These are phyloP conservation scores for Cotesia glomerata DNA, from an alignment of 1,140 invertebrate genomes.

Conservation along the genomic window DNA sequence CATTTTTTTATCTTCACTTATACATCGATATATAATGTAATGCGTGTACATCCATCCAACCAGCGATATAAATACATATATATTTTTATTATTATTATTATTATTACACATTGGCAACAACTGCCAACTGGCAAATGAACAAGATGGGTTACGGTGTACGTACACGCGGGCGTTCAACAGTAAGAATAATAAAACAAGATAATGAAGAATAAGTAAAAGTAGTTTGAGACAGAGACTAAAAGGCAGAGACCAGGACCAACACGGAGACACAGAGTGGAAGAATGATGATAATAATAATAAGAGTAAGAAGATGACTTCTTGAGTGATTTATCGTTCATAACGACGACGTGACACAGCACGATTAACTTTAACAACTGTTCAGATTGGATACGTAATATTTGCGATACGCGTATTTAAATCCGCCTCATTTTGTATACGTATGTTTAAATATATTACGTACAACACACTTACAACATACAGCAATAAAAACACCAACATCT, in stretches of 20 bases:
- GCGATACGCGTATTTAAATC: slow-evolving; percentile 8
- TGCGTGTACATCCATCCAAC: no score
- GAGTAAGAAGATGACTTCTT: background rate
- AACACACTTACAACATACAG: no score
- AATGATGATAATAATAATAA: background rate
- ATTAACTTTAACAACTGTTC: slow-evolving; percentile 22
- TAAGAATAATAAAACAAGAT: no score
- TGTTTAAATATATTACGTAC: background rate
- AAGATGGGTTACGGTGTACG: background rate
- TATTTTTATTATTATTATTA: background rate
- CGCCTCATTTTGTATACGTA: background rate
- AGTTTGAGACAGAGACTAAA: no score
- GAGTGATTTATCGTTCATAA: slow-evolving; percentile 33
- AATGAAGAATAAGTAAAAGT: no score
- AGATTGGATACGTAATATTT: slow-evolving; percentile 16
- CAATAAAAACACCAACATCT: no score
- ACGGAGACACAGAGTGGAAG: background rate
- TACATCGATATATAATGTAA: background rate
- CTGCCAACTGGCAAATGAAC: slow-evolving; percentile 7
- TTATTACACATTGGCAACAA: background rate
- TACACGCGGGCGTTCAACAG: background rate
- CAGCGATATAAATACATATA: background rate
- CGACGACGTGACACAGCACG: slow-evolving; percentile 27
- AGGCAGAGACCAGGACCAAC: background rate
- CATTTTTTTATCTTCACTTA: background rate